A percentile compares a stretch with the other conserved stretches of the same genome.
phyloP scores from a whole-genome alignment of 1,140 invertebrate species.

The Cecropterus lyciades region DNA sequence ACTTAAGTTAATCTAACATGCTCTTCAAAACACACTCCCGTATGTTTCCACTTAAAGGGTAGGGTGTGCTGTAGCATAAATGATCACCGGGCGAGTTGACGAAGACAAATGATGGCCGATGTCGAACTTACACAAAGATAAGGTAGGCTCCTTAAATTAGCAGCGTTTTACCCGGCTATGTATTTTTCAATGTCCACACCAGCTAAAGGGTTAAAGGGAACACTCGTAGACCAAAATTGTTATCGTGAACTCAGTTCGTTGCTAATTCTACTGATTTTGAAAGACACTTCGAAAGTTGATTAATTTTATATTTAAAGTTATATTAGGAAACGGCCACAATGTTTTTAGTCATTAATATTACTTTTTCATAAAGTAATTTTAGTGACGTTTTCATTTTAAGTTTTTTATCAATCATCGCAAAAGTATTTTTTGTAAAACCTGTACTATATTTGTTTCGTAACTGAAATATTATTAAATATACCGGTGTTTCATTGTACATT shows the following conservation, averaged over 20 bases:
- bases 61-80: constrained; percentile 82
- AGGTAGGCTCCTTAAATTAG: constrained; percentile 81
- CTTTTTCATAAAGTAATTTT: no score
- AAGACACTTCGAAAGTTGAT: no score
- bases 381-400: no score
- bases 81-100: constrained; percentile 79
- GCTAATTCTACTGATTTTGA: no score
- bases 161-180: constrained; percentile 69
- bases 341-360: no score
- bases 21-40: constrained; percentile 34
- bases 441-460: no score
- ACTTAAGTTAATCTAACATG: not conserved
- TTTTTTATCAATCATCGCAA: no score
- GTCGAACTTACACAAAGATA: constrained; percentile 81
- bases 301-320: no score
- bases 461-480: no score
- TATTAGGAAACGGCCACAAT: no score
- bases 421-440: no score
- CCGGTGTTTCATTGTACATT: no score
- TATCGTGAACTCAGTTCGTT: not conserved
- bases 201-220: constrained; percentile 48
- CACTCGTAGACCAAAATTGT: not conserved
- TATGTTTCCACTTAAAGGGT: constrained; percentile 68
- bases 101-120: constrained; percentile 79
- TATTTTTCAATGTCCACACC: constrained; percentile 63